These are phyloP conservation scores for Sycophila texana DNA, from an alignment of 2,888 invertebrate genomes.

Conservation along the genomic window DNA sequence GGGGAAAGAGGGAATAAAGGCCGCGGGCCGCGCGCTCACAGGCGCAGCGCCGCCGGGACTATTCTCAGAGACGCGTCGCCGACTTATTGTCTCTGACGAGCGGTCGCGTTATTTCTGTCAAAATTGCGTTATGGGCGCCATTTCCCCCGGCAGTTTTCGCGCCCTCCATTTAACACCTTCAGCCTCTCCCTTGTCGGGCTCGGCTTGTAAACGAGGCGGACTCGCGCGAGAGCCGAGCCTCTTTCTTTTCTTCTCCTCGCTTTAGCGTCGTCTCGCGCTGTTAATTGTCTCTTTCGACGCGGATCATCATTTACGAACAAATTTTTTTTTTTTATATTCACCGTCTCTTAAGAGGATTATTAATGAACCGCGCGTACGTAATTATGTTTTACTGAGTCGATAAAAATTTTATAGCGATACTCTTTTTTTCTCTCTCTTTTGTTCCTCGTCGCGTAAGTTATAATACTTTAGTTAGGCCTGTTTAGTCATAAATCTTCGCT, in stretches of 20 bases:
- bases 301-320: too few relatives aligned
- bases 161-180: constrained; percentile 65
- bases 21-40: neutral
- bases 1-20: constrained; percentile 19
- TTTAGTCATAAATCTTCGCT: too few relatives aligned
- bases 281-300: constrained; percentile 15
- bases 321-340: too few relatives aligned
- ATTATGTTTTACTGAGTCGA: too few relatives aligned
- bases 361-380: too few relatives aligned
- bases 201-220: neutral
- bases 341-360: too few relatives aligned
- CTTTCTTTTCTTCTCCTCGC: constrained; percentile 1
- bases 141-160: constrained; percentile 62
- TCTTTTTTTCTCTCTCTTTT: too few relatives aligned
- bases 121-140: constrained; percentile 71
- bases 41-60: constrained; percentile 59
- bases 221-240: constrained; percentile 14
- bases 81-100: constrained; percentile 68
- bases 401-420: too few relatives aligned
- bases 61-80: constrained; percentile 68
- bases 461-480: too few relatives aligned
- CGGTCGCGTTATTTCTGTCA: constrained; percentile 72
- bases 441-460: too few relatives aligned
- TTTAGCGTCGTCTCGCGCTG: neutral
- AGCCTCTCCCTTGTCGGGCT: constrained; percentile 24